These are phyloP conservation scores for Hystrix brachyura DNA, from an alignment of 2,113 vertebrate species.

Conservation along the genomic window DNA sequence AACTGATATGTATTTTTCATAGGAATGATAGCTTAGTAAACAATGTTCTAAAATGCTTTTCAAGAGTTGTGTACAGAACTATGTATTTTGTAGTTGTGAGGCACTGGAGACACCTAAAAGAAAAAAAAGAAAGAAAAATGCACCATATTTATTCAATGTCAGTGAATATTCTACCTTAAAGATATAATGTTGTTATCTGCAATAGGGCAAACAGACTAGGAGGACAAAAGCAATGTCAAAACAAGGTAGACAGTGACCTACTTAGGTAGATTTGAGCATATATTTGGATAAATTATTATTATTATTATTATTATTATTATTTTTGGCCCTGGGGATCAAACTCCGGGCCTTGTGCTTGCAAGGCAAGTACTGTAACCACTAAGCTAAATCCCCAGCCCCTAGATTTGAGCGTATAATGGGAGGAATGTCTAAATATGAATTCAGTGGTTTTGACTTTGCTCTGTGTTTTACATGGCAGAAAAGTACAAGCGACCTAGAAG, in stretches of 20 bases:
- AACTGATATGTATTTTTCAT: not conserved
- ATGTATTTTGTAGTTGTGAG: constrained; percentile 58
- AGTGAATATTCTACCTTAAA: constrained; percentile 28
- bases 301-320: too few species aligned
- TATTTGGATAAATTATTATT: too few species aligned
- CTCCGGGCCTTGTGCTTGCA: too few species aligned
- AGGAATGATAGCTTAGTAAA: constrained; percentile 37
- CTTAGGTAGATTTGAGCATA: not conserved
- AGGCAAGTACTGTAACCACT: too few species aligned
- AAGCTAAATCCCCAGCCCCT: not conserved
- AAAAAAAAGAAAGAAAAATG: constrained; percentile 45
- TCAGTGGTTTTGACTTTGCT: not conserved
- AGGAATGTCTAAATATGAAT: not conserved
- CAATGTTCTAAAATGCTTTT: constrained; percentile 3
- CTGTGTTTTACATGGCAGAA: not conserved
- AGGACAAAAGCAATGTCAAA: not conserved
- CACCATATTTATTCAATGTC: constrained; percentile 61
- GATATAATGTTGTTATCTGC: constrained; percentile 26
- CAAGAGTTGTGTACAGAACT: constrained; percentile 56
- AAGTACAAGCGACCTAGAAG: not conserved
- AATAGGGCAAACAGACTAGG: not conserved
- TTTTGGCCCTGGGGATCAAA: too few species aligned
- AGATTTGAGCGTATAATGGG: not conserved
- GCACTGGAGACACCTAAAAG: constrained; percentile 67
- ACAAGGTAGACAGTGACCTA: not conserved